Base-by-base conservation (phyloP, 2,797 vertebrate genomes). In the Salmo trutta region DNA sequence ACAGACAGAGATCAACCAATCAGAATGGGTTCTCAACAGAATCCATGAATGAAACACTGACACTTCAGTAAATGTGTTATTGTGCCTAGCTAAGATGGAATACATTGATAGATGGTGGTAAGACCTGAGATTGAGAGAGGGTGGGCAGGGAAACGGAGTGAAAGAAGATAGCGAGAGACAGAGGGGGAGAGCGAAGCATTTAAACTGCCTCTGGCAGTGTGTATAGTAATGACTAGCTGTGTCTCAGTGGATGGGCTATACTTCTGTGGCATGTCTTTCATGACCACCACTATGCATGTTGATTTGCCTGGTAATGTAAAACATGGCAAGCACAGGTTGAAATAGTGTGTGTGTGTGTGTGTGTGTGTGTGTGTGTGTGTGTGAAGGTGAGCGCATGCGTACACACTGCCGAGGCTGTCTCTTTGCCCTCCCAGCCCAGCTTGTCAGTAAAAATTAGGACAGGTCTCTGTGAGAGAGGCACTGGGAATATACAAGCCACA, bases 361-460 rank as follows among this genome's bases (percentile, higher is more conserved):
- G 15, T 24, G 69, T 66, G 68, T n/a, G 15, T 24, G 69, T 66
- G 68, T n/a, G 19, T 70, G 74, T 75, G 29, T 24, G 69, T 66
- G 68, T n/a, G 15, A 47, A 5, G 53, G 62, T 73, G 47, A 68
- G 51, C 70, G 65, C 70, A n/a, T 70, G 62, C 29, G 31, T 78
- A 31, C 5, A 31, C 51, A 67, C 69, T 33, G 10, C 73, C 19
- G 83, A 87, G 7, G 36, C 1, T 41, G 84, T 91, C 89, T 91
- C 86, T 89, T 91, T 88, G 87, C 89, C 91, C 91, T 93, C 83
- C 85, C 87, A 91, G 90, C 87, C 88, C 91, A 21, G 19, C 56
- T 90, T 93, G 93, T 93, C 93, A 93, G 75, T 89, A 92, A 87
- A 93, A 94, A 95, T 93, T 93, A 94, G 94, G 91, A 88, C 92